Percentiles rank a stretch among this genome's conserved stretches.
Conservation (phyloP, 2,888 invertebrate genomes). For the Chaetogeoica ovagalla region DNA sequence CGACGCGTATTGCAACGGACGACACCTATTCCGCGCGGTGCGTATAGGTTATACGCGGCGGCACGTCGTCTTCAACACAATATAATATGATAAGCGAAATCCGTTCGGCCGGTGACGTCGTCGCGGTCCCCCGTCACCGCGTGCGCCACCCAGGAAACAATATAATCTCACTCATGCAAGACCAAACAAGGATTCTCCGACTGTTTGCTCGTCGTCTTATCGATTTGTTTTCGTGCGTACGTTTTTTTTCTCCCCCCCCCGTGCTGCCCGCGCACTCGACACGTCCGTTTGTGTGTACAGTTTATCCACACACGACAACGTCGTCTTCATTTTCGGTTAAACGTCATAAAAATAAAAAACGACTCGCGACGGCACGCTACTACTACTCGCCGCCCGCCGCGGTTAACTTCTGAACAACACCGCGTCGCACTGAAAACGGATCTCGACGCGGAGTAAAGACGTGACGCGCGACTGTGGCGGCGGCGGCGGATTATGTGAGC, state of each 20-base stretch:
- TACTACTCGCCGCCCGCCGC: no score
- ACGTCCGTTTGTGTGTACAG: no score
- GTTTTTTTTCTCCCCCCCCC: neutral
- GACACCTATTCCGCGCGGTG: no score
- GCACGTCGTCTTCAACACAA: no score
- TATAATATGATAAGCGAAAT: conserved; percentile 4
- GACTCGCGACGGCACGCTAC: no score
- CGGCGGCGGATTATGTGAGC: neutral
- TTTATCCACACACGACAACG: no score
- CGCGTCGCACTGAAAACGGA: conserved; percentile 1
- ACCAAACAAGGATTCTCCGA: conserved; percentile 22
- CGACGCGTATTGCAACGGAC: no score
- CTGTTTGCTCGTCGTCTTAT: conserved; percentile 33
- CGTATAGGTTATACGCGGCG: no score
- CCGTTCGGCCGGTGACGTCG: neutral
- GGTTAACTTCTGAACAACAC: neutral
- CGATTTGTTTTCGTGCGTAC: neutral
- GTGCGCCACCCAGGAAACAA: neutral
- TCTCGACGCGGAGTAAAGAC: neutral
- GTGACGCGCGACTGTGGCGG: neutral
- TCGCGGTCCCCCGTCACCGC: neutral
- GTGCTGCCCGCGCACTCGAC: no score
- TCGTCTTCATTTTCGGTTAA: no score
- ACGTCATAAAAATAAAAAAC: no score
- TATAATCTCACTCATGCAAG: conserved; percentile 28